Percentiles rank a stretch among this genome's conserved stretches.
These are phyloP conservation scores for Trogon surrucura DNA, from an alignment of 2,113 vertebrate genomes.

Conservation along the genomic window DNA sequence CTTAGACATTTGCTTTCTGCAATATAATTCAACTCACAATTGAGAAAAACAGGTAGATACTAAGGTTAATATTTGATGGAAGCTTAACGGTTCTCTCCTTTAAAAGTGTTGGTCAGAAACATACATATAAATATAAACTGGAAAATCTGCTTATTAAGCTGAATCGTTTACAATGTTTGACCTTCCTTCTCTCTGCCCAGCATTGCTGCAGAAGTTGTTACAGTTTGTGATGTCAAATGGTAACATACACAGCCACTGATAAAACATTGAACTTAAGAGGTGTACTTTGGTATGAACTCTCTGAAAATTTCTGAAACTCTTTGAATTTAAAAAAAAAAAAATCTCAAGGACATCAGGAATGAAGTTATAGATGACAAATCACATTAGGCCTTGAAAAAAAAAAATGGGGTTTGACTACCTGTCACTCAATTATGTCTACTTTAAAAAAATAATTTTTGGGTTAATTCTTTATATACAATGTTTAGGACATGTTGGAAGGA, in stretches of 20 bases:
- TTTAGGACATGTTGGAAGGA: not conserved
- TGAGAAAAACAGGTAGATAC: not conserved
- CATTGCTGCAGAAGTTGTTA: not conserved
- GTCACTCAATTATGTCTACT: not conserved
- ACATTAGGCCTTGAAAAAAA: not conserved
- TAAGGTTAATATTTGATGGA: not conserved
- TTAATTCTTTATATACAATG: not conserved
- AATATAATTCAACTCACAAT: not conserved
- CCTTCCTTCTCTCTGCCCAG: not conserved
- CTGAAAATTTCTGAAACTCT: not conserved
- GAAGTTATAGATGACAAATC: not conserved
- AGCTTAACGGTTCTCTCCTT: not conserved
- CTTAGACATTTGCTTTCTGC: not conserved
- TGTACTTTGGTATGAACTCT: not conserved
- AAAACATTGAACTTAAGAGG: not conserved
- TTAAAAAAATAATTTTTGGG: not conserved
- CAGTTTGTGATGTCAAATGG: not conserved
- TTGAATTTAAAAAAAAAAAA: not conserved
- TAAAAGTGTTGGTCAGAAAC: not conserved
- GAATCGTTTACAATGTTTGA: not conserved
- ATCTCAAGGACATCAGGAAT: not conserved
- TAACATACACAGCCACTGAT: not conserved
- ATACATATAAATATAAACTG: not conserved
- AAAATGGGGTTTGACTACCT: not conserved
- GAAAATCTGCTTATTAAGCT: not conserved